phyloP scores from a whole-genome alignment of 2,888 invertebrate species.

The Sinohyriopsis cumingii region DNA sequence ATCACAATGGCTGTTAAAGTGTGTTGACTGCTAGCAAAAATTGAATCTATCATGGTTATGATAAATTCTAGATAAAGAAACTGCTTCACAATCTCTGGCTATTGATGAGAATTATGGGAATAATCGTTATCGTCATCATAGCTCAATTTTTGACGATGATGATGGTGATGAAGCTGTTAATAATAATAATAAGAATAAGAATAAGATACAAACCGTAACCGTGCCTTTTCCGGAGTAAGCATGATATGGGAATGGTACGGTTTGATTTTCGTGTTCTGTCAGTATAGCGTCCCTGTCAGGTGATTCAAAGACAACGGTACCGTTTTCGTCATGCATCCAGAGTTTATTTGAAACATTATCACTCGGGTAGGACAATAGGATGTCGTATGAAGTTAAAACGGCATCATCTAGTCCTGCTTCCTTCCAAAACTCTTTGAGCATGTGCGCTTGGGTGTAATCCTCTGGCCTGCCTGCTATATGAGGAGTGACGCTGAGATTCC shows the following conservation, averaged over 20 bases:
- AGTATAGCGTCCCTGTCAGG: constrained; percentile 51
- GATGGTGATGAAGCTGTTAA: too few relatives aligned
- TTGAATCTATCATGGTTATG: too few relatives aligned
- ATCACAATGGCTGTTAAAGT: too few relatives aligned
- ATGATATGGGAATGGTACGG: constrained; percentile 58
- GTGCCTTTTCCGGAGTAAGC: constrained; percentile 61
- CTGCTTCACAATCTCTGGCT: too few relatives aligned
- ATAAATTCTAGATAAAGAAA: too few relatives aligned
- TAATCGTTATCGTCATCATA: too few relatives aligned
- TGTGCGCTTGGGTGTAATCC: constrained; percentile 26
- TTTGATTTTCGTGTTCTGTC: constrained; percentile 48
- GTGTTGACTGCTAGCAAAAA: too few relatives aligned
- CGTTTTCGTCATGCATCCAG: constrained; percentile 1
- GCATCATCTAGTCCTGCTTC: constrained; percentile 26
- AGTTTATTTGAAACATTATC: constrained; percentile 22
- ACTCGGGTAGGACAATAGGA: constrained; percentile 32
- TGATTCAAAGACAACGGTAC: constrained; percentile 28
- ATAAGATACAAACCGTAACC: constrained; percentile 20
- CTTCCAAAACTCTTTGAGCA: constrained; percentile 28
- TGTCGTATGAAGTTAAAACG: constrained; percentile 27
- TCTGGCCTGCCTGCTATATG: constrained; percentile 28
- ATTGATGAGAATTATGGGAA: too few relatives aligned
- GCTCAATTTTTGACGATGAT: too few relatives aligned
- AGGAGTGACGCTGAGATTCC: constrained; percentile 16
- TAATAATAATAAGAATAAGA: neutral